Percentiles rank a stretch among this genome's conserved stretches.
These are phyloP conservation scores for Oxycera nigricornis DNA, from an alignment of 2,888 invertebrate species.

Conservation along the genomic window DNA sequence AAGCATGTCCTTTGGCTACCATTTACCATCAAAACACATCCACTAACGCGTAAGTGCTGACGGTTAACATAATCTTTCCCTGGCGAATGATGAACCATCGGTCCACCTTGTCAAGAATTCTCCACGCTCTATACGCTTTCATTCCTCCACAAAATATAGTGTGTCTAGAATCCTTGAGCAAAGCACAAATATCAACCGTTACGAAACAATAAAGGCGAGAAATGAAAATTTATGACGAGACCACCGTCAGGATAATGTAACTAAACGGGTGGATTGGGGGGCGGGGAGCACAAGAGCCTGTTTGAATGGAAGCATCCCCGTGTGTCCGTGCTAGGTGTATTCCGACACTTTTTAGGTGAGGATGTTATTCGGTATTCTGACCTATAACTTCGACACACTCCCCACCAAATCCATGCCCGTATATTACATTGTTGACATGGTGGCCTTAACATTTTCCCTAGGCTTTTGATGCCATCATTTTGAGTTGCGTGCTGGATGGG, in stretches of 20 bases:
- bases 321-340: slow-evolving; percentile 20
- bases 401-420: slow-evolving; percentile 26
- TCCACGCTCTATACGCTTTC: not conserved
- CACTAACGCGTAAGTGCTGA: not conserved
- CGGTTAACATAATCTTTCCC: slow-evolving; percentile 13
- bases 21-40: not conserved
- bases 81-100: not conserved
- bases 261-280: not conserved
- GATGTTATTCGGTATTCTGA: slow-evolving; percentile 26
- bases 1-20: too few relatives aligned
- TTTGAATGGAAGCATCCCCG: not conserved
- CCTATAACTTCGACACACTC: slow-evolving; percentile 20
- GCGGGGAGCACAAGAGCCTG: not conserved
- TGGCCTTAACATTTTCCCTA: slow-evolving; percentile 35
- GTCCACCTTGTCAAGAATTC: not conserved
- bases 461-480: slow-evolving; percentile 30
- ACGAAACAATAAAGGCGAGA: slow-evolving; percentile 37
- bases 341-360: slow-evolving; percentile 39
- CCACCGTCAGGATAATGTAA: slow-evolving; percentile 22
- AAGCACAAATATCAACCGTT: slow-evolving; percentile 30
- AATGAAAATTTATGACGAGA: slow-evolving; percentile 39
- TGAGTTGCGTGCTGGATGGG: not conserved
- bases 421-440: slow-evolving; percentile 37
- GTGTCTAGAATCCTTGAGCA: slow-evolving; percentile 9
- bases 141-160: not conserved